Percentiles rank a stretch among this genome's conserved stretches.
These are phyloP conservation scores for Hypolimnas misippus DNA, from an alignment of 2,888 invertebrate species.

Conservation along the genomic window DNA sequence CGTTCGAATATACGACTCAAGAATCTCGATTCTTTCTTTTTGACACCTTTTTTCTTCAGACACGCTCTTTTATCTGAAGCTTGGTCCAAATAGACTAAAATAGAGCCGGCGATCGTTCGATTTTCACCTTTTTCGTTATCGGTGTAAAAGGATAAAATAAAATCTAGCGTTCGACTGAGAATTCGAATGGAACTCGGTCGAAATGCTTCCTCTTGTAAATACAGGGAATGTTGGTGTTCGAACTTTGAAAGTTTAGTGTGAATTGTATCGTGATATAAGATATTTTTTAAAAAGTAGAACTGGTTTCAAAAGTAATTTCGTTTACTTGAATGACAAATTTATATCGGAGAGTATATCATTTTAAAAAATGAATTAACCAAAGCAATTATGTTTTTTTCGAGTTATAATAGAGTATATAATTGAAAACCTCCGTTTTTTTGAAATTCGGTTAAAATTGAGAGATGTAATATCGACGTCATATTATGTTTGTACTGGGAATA, in stretches of 20 bases:
- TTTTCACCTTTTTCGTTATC: conserved; percentile 32
- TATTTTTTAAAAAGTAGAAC: too few relatives aligned
- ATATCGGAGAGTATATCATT: too few relatives aligned
- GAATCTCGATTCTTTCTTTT: conserved; percentile 9
- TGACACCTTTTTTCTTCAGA: conserved; percentile 5
- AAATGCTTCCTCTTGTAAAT: conserved; percentile 24
- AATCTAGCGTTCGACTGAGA: conserved; percentile 35
- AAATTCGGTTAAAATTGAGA: too few relatives aligned
- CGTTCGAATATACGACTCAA: conserved; percentile 3
- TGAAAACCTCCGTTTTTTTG: too few relatives aligned
- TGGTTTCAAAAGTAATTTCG: too few relatives aligned
- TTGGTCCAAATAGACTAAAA: conserved; percentile 17
- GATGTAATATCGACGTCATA: too few relatives aligned
- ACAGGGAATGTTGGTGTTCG: conserved; percentile 5
- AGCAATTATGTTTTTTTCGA: too few relatives aligned
- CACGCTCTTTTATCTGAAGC: conserved; percentile 26
- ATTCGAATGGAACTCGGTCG: conserved; percentile 26
- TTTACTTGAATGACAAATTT: too few relatives aligned
- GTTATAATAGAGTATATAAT: too few relatives aligned
- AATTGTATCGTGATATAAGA: too few relatives aligned
- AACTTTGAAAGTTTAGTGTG: neutral
- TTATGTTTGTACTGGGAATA: too few relatives aligned
- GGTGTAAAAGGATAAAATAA: conserved; percentile 33
- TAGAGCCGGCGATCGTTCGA: conserved; percentile 25
- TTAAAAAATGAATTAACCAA: too few relatives aligned